Evolutionary conservation across 2,888 invertebrate species (phyloP).

Genomic region (Ditula angustiorana): DNA sequence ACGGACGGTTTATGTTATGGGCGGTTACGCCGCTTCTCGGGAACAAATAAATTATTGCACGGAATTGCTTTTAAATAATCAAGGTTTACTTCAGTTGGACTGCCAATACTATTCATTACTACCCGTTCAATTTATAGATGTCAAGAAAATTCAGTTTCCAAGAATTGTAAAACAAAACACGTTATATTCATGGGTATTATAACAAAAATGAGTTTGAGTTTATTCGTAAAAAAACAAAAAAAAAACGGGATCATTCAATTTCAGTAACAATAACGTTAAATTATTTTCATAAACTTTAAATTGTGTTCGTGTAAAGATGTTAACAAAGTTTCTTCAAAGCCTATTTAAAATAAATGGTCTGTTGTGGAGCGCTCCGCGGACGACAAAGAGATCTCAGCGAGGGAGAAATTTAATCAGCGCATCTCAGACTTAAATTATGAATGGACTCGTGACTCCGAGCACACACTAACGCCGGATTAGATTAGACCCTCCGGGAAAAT

Average conservation of each 20-base stretch:
- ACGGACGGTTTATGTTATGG: slow-evolving; percentile 76
- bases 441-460: slow-evolving; percentile 42
- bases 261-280: neutral
- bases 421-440: slow-evolving; percentile 62
- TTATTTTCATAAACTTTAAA: slow-evolving; percentile 5
- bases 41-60: slow-evolving; percentile 67
- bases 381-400: slow-evolving; percentile 62
- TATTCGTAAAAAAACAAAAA: too few relatives aligned
- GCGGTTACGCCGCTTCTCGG: slow-evolving; percentile 63
- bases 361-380: slow-evolving; percentile 59
- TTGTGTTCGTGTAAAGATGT: slow-evolving; percentile 26
- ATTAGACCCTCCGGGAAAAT: slow-evolving; percentile 17
- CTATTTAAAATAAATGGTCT: slow-evolving; percentile 66
- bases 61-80: slow-evolving; percentile 62
- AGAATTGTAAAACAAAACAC: neutral
- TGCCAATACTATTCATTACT: too few relatives aligned
- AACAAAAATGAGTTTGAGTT: too few relatives aligned
- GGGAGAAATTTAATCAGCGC: slow-evolving; percentile 69
- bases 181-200: neutral
- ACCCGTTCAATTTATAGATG: slow-evolving; percentile 6
- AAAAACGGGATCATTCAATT: too few relatives aligned
- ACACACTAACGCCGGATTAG: slow-evolving; percentile 27
- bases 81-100: slow-evolving; percentile 49
- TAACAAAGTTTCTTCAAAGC: slow-evolving; percentile 46
- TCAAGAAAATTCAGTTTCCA: slow-evolving; percentile 8